Evolutionary conservation across 2,888 invertebrate genomes (phyloP).

Genomic region (Dromius quadrimaculatus): DNA sequence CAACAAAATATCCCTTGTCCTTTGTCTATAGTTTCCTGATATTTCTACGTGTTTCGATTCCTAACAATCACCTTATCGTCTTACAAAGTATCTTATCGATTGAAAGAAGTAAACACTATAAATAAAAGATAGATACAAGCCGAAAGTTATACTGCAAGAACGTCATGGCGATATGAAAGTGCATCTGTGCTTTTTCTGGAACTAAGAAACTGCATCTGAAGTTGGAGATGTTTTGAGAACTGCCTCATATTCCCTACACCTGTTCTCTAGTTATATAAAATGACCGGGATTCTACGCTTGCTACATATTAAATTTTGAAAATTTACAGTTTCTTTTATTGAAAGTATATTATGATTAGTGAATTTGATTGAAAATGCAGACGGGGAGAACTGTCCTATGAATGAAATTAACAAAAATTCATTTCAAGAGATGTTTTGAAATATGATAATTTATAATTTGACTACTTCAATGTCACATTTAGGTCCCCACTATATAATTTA

Average conservation of each 20-base stretch:
- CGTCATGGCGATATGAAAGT: constrained; percentile 15
- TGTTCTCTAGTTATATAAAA: background rate
- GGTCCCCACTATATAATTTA: constrained; percentile 47
- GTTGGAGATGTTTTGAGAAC: constrained; percentile 15
- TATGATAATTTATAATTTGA: too few species aligned
- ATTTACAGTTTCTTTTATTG: background rate
- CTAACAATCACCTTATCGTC: background rate
- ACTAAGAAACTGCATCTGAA: too few species aligned
- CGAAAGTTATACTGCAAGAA: constrained; percentile 8
- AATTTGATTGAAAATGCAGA: too few species aligned
- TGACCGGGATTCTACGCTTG: background rate
- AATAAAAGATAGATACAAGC: constrained; percentile 47
- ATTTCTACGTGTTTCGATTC: constrained; percentile 28
- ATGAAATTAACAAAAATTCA: too few species aligned
- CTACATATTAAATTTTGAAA: background rate
- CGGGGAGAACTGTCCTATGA: too few species aligned
- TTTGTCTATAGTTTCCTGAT: constrained; percentile 35
- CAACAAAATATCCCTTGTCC: background rate
- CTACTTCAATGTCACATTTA: too few species aligned
- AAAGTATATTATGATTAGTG: too few species aligned
- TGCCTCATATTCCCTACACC: constrained; percentile 14
- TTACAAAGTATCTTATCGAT: background rate
- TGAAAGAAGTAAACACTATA: constrained; percentile 41
- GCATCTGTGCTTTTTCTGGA: constrained; percentile 37
- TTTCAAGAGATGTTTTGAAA: too few species aligned